Evolutionary conservation across 2,888 invertebrate genomes (phyloP).

Genomic region (Rapana venosa): DNA sequence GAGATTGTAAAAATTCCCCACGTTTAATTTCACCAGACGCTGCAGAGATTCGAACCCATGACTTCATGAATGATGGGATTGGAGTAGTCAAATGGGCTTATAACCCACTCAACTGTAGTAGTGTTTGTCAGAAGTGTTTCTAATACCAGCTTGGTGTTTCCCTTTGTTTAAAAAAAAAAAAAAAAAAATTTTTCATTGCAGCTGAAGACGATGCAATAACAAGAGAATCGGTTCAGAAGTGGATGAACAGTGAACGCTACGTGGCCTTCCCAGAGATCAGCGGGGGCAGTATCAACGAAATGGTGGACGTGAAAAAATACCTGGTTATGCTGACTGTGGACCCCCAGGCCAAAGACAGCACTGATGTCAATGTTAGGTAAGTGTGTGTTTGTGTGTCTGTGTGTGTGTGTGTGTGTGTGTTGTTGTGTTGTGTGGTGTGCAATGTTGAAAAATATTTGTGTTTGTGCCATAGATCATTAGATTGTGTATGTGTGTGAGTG

Average conservation of each 20-base stretch:
- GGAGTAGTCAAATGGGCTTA: too few species aligned
- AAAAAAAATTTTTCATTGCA: conserved; percentile 37
- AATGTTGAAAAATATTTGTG: too few species aligned
- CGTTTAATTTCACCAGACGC: too few species aligned
- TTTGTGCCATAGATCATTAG: neutral
- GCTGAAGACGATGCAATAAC: conserved; percentile 62
- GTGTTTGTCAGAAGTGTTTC: too few species aligned
- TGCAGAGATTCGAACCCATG: too few species aligned
- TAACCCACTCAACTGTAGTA: too few species aligned
- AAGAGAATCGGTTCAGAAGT: conserved; percentile 83
- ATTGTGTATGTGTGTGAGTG: conserved; percentile 10
- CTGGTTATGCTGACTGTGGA: conserved; percentile 87
- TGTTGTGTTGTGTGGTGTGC: neutral
- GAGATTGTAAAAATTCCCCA: too few species aligned
- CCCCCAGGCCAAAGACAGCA: conserved; percentile 46
- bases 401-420: conserved; percentile 33
- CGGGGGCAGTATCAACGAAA: conserved; percentile 86
- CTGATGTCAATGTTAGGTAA: conserved; percentile 45
- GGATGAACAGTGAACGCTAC: conserved; percentile 94
- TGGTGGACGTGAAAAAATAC: conserved; percentile 90
- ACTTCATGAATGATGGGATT: too few species aligned
- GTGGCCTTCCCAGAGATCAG: conserved; percentile 85
- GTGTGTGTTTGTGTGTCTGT: conserved; percentile 35
- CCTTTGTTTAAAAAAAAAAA: neutral
- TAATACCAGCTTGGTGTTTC: too few species aligned